Evolutionary conservation across 2,888 invertebrate species (phyloP), one percentile per base, ranked within the genome.

Genomic region (Philereme vetulata): DNA sequence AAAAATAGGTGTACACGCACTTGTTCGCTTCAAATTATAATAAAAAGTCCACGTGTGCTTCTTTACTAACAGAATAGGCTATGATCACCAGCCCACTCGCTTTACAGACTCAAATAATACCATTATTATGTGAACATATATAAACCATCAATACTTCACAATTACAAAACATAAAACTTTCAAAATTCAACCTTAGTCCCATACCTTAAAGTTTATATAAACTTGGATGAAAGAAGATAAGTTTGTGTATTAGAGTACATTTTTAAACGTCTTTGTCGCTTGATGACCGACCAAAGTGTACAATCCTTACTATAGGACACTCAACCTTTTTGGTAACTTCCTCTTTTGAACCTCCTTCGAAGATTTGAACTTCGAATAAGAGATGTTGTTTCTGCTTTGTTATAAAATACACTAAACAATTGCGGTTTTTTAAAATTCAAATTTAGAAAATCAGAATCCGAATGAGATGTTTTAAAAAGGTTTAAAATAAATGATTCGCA

Each of bases 31-130:
- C 62, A 72, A 72, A 72, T 75, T 74, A 73, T 74, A 75, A 80
- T 74, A 78, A 78, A 79, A 75, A 76, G 77, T 85, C 79, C 80
- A 85, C 81, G 82, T 80, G 77, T 80, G 77, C 85, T 89, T 80
- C 83, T 85, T 81, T 74, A 78, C 78, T 67, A 72, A 83, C 78
- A 84, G 82, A 87, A 87, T 86, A 79, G 85, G 73, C 81, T 80
- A 82, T 87, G 89, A 90, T 87, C 87, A 80, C 79, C 83, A 79
- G 79, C 88, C 88, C 87, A 90, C 87, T 87, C 88, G 77, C 55
- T 68, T 56, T 68, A 70, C 76, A 82, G 81, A 80, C 77, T 81
- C 85, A 80, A 89, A 90, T 86, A 85, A 86, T 89, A 90, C 87
- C 88, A 88, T 88, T 88, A 87, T 88, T 87, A 88, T 81, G 79